These are phyloP conservation scores for Eilema griseolum DNA, from an alignment of 2,888 invertebrate genomes.

Conservation along the genomic window DNA sequence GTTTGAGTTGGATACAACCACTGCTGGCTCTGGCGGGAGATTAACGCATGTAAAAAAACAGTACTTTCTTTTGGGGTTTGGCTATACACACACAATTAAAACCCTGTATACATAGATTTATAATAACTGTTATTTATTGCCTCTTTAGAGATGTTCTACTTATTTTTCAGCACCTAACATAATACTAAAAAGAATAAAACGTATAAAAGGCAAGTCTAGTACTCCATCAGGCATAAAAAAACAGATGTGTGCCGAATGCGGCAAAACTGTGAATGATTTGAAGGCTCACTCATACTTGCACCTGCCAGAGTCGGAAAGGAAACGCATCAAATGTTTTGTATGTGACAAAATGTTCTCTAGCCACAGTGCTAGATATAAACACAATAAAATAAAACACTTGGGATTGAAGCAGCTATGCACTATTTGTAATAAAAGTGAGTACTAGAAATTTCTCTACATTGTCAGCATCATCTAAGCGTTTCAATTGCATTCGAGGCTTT, in stretches of 20 bases:
- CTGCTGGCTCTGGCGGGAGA: no score
- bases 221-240: constrained; percentile 26
- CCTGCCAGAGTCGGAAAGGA: constrained; percentile 53
- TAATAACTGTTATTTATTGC: no score
- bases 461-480: no score
- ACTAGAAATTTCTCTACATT: not conserved
- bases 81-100: no score
- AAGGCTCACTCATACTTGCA: constrained; percentile 65
- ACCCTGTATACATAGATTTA: no score
- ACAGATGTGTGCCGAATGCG: constrained; percentile 76
- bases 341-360: constrained; percentile 70
- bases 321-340: constrained; percentile 60
- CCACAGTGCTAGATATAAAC: constrained; percentile 62
- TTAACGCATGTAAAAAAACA: no score
- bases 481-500: no score
- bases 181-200: constrained; percentile 41
- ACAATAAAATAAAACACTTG: constrained; percentile 72
- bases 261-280: constrained; percentile 68
- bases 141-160: not conserved
- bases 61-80: no score
- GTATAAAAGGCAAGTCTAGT: constrained; percentile 30
- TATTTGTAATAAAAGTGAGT: constrained; percentile 76
- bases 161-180: constrained; percentile 3
- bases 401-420: constrained; percentile 70
- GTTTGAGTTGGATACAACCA: no score